Evolutionary conservation across 2,113 vertebrate species (phyloP), one percentile per base, ranked within the genome.

Genomic region (Entosphenus tridentatus): DNA sequence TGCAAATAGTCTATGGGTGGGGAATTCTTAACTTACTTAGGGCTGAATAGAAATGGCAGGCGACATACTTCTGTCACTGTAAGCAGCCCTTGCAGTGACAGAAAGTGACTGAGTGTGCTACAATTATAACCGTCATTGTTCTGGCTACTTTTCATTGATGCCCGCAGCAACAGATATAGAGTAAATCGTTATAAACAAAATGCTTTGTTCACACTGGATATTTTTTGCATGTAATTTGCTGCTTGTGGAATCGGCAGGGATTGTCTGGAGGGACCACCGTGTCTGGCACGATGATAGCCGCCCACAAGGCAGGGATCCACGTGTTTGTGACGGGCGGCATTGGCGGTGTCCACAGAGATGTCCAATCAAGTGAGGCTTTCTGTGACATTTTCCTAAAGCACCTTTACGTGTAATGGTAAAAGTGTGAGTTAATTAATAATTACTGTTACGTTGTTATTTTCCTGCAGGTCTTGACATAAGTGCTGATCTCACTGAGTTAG

Each of bases 321-420:
- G 75, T 92, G n/a, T 89, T 92, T 79, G 85, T 88, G 70, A 86
- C 87, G 0, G 88, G 88, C 0, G 88, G 88, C 56, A 81, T 92
- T 11, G 88, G 87, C 74, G 88, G 87, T 2, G 87, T 92, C 56
- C 87, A 92, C 77, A 80, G 80, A 68, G 80, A 80, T 13, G 88
- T 87, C 77, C 80, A 88, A 71, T 84, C 81, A 59, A 85, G 88
- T 87, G 80, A 39, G 39, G 39, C 39, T 39, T 39, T 39, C 39
- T 39, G 39, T 39, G 39, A 9, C 7, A 14, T 39, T 10, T 2
- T 68, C 17, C 55, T 17, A 71, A 68, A 13, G n/a, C 57, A 57
- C 3, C 55, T 11, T 67, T 39, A 9, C 69, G 56, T 12, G 12
- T 12, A 9, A 14, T 17, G 18, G 18, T 70, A 12, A 18, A 11